These are phyloP conservation scores for Neoaliturus tenellus DNA, from an alignment of 2,888 invertebrate species.

Conservation along the genomic window DNA sequence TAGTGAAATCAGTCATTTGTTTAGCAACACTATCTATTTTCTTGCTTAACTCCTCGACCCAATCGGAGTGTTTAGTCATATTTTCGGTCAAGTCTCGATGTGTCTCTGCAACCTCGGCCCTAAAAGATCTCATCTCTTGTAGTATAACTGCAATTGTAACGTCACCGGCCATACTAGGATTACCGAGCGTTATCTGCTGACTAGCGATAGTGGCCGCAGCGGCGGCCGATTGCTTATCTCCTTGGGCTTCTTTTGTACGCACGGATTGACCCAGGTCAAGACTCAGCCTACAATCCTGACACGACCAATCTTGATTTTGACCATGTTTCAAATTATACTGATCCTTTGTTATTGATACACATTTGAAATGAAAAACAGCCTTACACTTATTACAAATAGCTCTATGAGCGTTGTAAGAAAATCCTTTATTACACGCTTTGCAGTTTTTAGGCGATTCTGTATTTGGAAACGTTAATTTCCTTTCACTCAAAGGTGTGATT, in stretches of 20 bases:
- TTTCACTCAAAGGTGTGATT: no score
- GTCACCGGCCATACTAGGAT: background rate
- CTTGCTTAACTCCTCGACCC: conserved; percentile 3
- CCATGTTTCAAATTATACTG: background rate
- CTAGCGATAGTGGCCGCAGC: background rate
- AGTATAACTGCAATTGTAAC: conserved; percentile 3
- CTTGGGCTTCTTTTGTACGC: background rate
- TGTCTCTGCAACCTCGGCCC: background rate
- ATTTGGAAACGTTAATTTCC: background rate
- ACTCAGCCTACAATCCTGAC: background rate
- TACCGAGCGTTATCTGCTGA: background rate
- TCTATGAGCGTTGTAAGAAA: background rate
- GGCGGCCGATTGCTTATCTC: background rate
- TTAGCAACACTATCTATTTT: conserved; percentile 4
- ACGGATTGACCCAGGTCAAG: background rate
- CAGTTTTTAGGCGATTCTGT: conserved; percentile 2
- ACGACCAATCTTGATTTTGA: background rate
- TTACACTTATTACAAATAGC: background rate
- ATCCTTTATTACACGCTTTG: background rate
- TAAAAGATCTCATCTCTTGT: conserved; percentile 7
- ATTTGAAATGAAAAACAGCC: background rate
- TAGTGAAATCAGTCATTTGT: conserved; percentile 9
- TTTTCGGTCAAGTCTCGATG: background rate
- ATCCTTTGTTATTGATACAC: background rate
- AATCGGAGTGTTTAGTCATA: conserved; percentile 2